These are phyloP conservation scores for Anthrax anthrax DNA, from an alignment of 2,888 invertebrate species.

Conservation along the genomic window DNA sequence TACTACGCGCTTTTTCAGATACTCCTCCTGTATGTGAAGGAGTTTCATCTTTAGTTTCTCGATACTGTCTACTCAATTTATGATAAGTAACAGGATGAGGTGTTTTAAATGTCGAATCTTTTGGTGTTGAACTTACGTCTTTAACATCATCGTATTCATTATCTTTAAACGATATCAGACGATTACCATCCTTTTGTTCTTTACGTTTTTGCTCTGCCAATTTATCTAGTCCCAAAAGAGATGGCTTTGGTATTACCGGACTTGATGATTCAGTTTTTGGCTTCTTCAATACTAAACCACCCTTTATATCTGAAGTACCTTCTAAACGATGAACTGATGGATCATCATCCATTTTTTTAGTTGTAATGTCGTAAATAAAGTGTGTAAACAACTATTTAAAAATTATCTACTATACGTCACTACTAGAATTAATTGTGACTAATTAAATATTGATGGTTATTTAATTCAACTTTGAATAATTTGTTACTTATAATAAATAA, in stretches of 20 bases:
- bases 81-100: conserved; percentile 27
- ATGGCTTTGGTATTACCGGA: conserved; percentile 60
- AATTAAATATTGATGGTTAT: too few species aligned
- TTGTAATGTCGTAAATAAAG: too few species aligned
- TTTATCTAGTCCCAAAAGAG: conserved; percentile 70
- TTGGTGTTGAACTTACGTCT: conserved; percentile 10
- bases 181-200: conserved; percentile 44
- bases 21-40: conserved; percentile 91
- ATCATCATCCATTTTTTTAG: conserved; percentile 18
- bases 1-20: conserved; percentile 47
- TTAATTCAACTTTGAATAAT: too few species aligned
- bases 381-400: too few species aligned
- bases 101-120: conserved; percentile 29
- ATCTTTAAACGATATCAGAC: conserved; percentile 51
- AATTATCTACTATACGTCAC: too few species aligned
- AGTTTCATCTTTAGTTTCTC: conserved; percentile 71
- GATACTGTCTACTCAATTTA: conserved; percentile 47
- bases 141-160: conserved; percentile 35
- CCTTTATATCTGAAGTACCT: conserved; percentile 47
- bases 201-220: conserved; percentile 61
- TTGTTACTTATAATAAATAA: too few species aligned
- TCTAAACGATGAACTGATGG: conserved; percentile 51
- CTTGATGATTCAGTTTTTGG: conserved; percentile 38
- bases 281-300: conserved; percentile 60
- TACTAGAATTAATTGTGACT: too few species aligned